Conservation (phyloP, 2,888 invertebrate genomes). For the Chironomus tentans region DNA sequence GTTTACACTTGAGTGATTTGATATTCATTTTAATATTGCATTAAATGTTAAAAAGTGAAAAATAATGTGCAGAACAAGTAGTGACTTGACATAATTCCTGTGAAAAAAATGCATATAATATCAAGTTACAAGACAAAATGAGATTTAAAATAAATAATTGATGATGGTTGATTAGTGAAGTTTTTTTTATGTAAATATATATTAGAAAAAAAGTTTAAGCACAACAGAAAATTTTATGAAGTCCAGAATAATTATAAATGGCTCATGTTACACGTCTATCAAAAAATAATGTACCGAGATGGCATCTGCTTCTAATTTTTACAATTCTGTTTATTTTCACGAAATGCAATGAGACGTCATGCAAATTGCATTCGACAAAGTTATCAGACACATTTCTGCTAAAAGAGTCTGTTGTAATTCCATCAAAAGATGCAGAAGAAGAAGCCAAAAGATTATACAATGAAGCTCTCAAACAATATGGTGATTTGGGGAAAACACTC, state of each 20-base stretch:
- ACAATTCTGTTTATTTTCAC: not conserved
- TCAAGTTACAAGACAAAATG: not conserved
- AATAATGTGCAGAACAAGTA: not conserved
- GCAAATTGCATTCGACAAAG: slow-evolving; percentile 1
- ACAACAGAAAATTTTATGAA: not conserved
- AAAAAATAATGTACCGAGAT: not conserved
- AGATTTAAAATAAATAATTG: not conserved
- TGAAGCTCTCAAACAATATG: slow-evolving; percentile 37
- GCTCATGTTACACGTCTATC: not conserved
- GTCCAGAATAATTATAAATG: not conserved
- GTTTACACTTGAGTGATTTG: not conserved
- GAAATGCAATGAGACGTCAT: not conserved
- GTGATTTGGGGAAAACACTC: slow-evolving; percentile 32
- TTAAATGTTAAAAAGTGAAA: not conserved
- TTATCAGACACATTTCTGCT: slow-evolving; percentile 23
- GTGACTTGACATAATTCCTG: not conserved
- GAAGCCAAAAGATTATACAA: slow-evolving; percentile 41
- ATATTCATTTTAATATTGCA: not conserved
- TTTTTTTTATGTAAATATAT: not conserved
- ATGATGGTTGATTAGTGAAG: not conserved
- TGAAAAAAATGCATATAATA: no score
- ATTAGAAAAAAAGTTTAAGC: not conserved
- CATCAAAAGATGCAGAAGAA: slow-evolving; percentile 38
- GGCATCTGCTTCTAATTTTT: not conserved
- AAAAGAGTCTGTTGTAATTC: slow-evolving; percentile 39